Base-by-base conservation (phyloP, 2,888 invertebrate genomes). In the Anagyrus pseudococci region DNA sequence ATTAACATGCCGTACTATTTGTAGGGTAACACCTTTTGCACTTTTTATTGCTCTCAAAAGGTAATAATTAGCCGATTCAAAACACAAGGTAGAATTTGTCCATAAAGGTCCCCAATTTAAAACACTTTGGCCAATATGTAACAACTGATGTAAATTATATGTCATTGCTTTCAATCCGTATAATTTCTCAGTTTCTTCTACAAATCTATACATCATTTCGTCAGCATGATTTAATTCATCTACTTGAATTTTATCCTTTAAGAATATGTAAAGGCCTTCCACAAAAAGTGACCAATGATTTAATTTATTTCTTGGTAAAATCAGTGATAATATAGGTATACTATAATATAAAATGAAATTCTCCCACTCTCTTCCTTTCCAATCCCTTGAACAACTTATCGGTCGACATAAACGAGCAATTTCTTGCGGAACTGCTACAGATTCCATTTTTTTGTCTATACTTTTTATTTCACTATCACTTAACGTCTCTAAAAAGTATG, bases 271-370 rank as follows among this genome's bases (percentile, higher is more conserved):
- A 29, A 65, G 25, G 23, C 48, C 50, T 22, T 65, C 54, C 8
- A 48, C 57, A 40, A 64, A 47, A 2, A 64, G 25, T 1, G 46
- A 13, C 61, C 61, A 65, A 44, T 65, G 57, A 29, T 49, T 22
- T 10, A 62, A 29, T 8, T 20, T 2, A 41, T 22, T 25, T 15
- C 19, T 49, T 7, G 17, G 2, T n/a, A 29, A 10, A 2, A 49
- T 17, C 4, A 8, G 2, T 3, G 26, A 49, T 4, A 55, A 25
- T 10, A 55, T 25, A 13, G 54, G 54, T 2, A 26, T n/a, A 37
- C 60, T 60, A 26, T 50, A 50, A 46, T 55, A 41, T 25, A 59
- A 20, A 15, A 52, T 15, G 22, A 40, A 50, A 23, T 59, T 50
- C 20, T 63, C 63, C 29, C 33, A 49, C 7, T 54, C 47, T 7